These are phyloP conservation scores for Agelas oroides DNA, from an alignment of 37 sponge, comb jelly and placozoan genomes.

Conservation along the genomic window DNA sequence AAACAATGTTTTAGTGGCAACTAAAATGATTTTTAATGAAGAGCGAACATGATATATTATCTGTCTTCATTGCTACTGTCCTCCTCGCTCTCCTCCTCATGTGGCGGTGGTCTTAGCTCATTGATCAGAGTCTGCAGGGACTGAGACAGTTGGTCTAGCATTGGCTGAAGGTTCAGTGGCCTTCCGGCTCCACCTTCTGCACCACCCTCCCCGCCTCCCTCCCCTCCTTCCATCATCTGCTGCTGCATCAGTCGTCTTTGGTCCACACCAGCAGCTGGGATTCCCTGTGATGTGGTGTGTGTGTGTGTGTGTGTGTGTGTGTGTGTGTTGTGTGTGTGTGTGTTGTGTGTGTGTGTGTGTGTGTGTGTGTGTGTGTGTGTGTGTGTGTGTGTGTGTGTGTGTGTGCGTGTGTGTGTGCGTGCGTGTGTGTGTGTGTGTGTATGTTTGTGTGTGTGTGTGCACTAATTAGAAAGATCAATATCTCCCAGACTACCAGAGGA, in stretches of 20 bases:
- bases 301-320: slow-evolving; percentile 27
- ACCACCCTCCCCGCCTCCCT: slow-evolving; percentile 11
- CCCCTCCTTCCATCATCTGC: slow-evolving; percentile 3
- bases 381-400: slow-evolving; percentile 49
- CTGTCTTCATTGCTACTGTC: slow-evolving; percentile 3
- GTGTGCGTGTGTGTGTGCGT: slow-evolving; percentile 40
- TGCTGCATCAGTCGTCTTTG: neutral
- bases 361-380: slow-evolving; percentile 37
- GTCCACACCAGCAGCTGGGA: neutral
- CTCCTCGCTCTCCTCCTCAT: slow-evolving; percentile 23
- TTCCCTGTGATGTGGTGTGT: slow-evolving; percentile 28
- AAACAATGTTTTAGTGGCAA: no score
- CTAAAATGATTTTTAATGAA: no score
- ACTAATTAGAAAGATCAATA: no score
- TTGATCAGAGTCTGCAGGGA: slow-evolving; percentile 26
- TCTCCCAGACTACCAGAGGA: no score
- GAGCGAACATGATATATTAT: no score
- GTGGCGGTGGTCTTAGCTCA: slow-evolving; percentile 9
- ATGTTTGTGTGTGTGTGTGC: no score
- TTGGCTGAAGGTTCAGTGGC: slow-evolving; percentile 34
- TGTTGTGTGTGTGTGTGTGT: neutral
- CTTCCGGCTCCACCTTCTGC: slow-evolving; percentile 34
- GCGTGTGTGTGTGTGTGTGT: neutral
- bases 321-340: slow-evolving; percentile 4
- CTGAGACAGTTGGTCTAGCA: slow-evolving; percentile 27